phyloP scores from a whole-genome alignment of 2,113 vertebrate species.

The Urocitellus parryii region DNA sequence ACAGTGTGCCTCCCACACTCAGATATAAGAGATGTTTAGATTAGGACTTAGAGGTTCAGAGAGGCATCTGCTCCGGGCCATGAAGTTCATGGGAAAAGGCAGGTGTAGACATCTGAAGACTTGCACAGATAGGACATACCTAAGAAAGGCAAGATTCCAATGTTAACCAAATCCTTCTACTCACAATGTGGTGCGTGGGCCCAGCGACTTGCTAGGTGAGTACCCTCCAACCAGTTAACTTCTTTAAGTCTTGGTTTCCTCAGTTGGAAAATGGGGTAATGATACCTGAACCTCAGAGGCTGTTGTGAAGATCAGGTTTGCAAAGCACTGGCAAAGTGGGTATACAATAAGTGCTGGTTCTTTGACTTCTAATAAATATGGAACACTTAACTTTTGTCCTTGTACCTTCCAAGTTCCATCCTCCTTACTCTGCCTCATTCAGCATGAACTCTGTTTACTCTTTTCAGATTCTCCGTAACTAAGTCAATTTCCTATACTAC shows the following conservation, averaged over 20 bases:
- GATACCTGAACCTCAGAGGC: neutral
- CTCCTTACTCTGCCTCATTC: neutral
- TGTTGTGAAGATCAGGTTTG: neutral
- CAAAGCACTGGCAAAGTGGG: neutral
- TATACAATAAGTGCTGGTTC: neutral
- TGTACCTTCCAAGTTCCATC: neutral
- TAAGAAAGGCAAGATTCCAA: neutral
- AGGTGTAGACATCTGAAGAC: neutral
- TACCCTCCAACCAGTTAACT: neutral
- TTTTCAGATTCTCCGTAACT: neutral
- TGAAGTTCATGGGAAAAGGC: neutral
- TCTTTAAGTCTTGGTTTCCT: neutral
- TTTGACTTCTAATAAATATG: neutral
- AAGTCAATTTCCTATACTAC: slow-evolving; percentile 13
- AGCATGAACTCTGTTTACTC: neutral
- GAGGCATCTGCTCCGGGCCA: neutral
- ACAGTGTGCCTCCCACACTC: neutral
- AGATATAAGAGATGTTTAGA: neutral
- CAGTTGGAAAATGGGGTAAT: neutral
- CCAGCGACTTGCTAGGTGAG: neutral
- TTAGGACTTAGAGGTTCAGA: neutral
- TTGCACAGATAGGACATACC: neutral
- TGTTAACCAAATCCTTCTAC: neutral
- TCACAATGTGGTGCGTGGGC: neutral
- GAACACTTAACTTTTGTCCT: neutral